A percentile compares a stretch with the other conserved stretches of the same genome.
Evolutionary conservation across 2,888 invertebrate species (phyloP).

Genomic region (Apamea sordens): DNA sequence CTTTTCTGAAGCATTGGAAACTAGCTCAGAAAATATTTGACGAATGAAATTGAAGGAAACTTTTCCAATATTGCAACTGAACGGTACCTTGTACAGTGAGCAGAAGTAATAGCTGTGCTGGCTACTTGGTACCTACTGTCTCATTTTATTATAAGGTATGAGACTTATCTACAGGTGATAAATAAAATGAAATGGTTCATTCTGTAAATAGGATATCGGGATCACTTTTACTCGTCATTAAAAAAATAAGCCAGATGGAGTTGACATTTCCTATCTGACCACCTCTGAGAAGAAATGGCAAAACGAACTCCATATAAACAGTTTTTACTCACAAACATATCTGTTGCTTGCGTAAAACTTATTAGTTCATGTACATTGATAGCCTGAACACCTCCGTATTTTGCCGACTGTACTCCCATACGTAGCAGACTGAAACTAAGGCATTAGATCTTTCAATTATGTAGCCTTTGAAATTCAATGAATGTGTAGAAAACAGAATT

Average conservation of each 20-base stretch:
- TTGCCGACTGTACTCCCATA: constrained; percentile 16
- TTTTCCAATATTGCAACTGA: constrained; percentile 59
- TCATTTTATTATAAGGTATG: neutral
- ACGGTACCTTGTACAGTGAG: constrained; percentile 17
- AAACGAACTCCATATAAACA: neutral
- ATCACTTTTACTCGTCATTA: neutral
- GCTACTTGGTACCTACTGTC: neutral
- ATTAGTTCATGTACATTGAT: neutral
- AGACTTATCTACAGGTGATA: neutral
- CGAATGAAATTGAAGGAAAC: constrained; percentile 55
- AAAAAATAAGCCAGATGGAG: neutral
- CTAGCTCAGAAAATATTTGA: constrained; percentile 59
- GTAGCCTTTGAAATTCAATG: constrained; percentile 28
- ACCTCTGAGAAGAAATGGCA: too few relatives aligned
- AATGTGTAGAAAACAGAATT: constrained; percentile 39
- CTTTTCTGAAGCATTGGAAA: constrained; percentile 43
- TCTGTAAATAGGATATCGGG: neutral
- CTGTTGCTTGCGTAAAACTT: neutral
- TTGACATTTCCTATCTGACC: too few relatives aligned
- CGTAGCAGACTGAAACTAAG: constrained; percentile 12
- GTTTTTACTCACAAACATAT: neutral
- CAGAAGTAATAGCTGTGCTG: neutral
- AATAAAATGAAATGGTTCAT: neutral
- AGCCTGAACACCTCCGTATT: neutral
- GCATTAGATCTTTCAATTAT: constrained; percentile 35